Evolutionary conservation across 2,113 vertebrate genomes (phyloP), one percentile per base, ranked within the genome.

Genomic region (Philantomba maxwellii): DNA sequence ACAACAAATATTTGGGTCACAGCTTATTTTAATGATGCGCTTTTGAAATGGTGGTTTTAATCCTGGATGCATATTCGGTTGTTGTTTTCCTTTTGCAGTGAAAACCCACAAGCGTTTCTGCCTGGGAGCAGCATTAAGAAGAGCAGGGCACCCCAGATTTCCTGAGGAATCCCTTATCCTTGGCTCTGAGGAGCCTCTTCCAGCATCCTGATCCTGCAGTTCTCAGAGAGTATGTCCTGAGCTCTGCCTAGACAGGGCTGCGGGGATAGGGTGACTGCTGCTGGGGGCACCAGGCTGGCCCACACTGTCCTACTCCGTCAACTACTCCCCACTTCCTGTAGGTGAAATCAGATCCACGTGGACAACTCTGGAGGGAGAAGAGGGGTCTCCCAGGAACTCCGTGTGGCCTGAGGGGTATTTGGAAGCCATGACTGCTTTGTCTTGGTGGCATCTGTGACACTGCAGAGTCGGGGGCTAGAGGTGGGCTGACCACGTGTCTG

Each of bases 21-120:
- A 97, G 95, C 93, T 97, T 97, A 95, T 87, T 98, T 98, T 97
- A 97, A 97, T 97, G 94, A 97, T 94, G 80, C 62, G 75, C 81
- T 94, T 89, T 96, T 7, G 62, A 96, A 96, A 97, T n/a, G 45
- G 21, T 51, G 75, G 51, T 86, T 98, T 97, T 43, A 84, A 84
- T 96, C 19, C 91, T 97, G 88, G 60, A 66, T 91, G 12, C 21
- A 28, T 49, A 78, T 96, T 95, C 39, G 5, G 30, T 85, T 8
- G 62, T 89, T 83, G 62, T 96, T 95, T 96, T 94, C 89, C 66
- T 90, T 75, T 60, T 55, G 60, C 66, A 49, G 47, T 80, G 81
- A 90, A 85, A 97, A 86, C 49, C 66, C 90, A 47, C 75, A 92
- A 89, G 60, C 84, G 62, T 81, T 39, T 95, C 85, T 51, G 60